phyloP scores from a whole-genome alignment of 2,888 invertebrate genomes.

The Beris morrisii region DNA sequence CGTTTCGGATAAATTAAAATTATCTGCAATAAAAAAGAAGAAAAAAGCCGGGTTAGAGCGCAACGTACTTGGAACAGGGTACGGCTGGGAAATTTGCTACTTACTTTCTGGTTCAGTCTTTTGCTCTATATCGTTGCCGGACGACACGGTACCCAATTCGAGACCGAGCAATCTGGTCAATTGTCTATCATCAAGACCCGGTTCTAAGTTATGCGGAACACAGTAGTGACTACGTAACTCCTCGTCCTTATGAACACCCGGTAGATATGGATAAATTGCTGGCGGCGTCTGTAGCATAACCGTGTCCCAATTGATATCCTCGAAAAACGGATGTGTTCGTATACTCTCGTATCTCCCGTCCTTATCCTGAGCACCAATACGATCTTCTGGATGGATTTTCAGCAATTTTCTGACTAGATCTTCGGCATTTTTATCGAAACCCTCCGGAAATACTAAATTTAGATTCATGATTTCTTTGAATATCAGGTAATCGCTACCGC shows the following conservation, averaged over 20 bases:
- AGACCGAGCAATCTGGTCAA: slow-evolving; percentile 75
- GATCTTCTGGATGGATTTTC: slow-evolving; percentile 75
- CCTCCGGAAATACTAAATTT: slow-evolving; percentile 90
- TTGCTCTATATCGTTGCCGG: slow-evolving; percentile 36
- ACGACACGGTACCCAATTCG: slow-evolving; percentile 58
- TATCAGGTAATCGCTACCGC: slow-evolving; percentile 90
- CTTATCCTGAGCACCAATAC: slow-evolving; percentile 79
- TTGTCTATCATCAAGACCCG: slow-evolving; percentile 83
- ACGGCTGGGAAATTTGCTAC: slow-evolving; percentile 1
- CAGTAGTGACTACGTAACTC: slow-evolving; percentile 67
- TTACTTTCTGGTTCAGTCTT: slow-evolving; percentile 43
- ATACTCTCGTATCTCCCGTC: slow-evolving; percentile 77
- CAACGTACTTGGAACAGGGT: not conserved
- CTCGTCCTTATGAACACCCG: slow-evolving; percentile 69
- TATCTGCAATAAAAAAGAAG: slow-evolving; percentile 56
- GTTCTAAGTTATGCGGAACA: slow-evolving; percentile 78
- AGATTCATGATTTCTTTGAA: slow-evolving; percentile 93
- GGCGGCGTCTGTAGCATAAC: slow-evolving; percentile 80
- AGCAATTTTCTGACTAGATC: slow-evolving; percentile 85
- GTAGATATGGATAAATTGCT: slow-evolving; percentile 77
- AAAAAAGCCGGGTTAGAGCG: not conserved
- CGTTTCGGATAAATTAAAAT: slow-evolving; percentile 67
- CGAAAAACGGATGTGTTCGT: slow-evolving; percentile 84
- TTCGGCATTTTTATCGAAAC: slow-evolving; percentile 82
- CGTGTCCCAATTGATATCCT: slow-evolving; percentile 78